Evolutionary conservation across 2,113 vertebrate species (phyloP), one percentile per base, ranked within the genome.

Genomic region (Petrocephalus microphthalmus): DNA sequence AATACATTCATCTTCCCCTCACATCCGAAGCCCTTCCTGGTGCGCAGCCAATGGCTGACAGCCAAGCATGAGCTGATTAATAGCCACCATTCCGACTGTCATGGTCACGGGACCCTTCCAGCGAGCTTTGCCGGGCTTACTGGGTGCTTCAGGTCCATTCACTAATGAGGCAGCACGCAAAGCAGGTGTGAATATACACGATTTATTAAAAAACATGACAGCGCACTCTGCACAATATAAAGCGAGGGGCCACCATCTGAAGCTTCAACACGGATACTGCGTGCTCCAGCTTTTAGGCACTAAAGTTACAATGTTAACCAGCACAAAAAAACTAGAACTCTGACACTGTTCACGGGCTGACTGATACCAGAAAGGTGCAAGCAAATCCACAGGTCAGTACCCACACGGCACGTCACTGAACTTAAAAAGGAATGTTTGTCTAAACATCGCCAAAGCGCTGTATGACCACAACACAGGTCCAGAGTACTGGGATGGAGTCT

Each of bases 161-260:
- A 1, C 37, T 83, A 83, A 47, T 49, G 22, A 83, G 81, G 81
- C 81, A 20, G 45, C 15, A 78, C 33, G 42, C 71, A 11, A n/a
- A 83, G 81, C 81, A 49, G 37, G 81, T 88, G 45, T 20, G 37
- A 5, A 89, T 6, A 67, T 89, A 37, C 88, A 15, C 81, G 1
- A 42, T 60, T 51, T 49, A 82, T 88, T 25, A 53, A 89, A 81
- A 83, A 85, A 74, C 64, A 87, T 64, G 52, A 78, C 52, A 87
- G 86, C 51, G 82, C 84, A 82, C 51, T 33, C 22, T 17, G 8
- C 85, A 87, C 86, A 67, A 87, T 89, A 52, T 89, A 49, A 87
- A 87, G 87, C 67, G 52, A 45, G 15, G 37, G 33, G 25, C 33
- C 15, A 53, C 29, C 60, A 33, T 84, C 42, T 25, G 25, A 47